A percentile compares a stretch with the other conserved stretches of the same genome.
Evolutionary conservation across 2,113 vertebrate genomes (phyloP).

Genomic region (Ondatra zibethicus): DNA sequence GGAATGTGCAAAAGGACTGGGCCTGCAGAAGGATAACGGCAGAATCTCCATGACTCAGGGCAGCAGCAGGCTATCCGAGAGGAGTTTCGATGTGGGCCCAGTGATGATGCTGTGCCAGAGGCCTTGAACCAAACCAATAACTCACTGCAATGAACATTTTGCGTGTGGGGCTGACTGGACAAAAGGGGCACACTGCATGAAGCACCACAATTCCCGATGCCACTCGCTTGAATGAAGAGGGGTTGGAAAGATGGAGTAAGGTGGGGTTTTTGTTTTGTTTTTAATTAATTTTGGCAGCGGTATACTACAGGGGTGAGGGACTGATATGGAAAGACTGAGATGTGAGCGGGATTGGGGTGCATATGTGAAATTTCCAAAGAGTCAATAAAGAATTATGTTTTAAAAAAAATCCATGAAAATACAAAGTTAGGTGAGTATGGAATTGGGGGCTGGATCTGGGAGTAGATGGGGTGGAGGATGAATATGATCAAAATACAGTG

Average conservation of each 20-base stretch:
- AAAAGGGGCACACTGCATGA: not conserved
- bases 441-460: not conserved
- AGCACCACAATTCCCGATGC: not conserved
- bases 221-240: not conserved
- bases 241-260: not conserved
- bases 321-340: not conserved
- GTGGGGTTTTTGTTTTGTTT: not conserved
- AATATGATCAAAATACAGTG: not conserved
- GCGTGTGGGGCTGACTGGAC: not conserved
- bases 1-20: not conserved
- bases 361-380: not conserved
- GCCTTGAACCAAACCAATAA: not conserved
- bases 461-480: not conserved
- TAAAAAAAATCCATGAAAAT: not conserved
- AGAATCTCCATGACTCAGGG: not conserved
- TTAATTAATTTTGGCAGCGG: not conserved
- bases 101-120: not conserved
- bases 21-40: not conserved
- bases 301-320: not conserved
- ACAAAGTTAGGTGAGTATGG: not conserved
- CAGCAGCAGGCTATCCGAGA: not conserved
- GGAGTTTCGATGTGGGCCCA: not conserved
- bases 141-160: not conserved
- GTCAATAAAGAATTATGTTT: not conserved
- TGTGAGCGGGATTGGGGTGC: not conserved